These are phyloP conservation scores for Zygogramma bicolorata DNA, from an alignment of 2,888 invertebrate species.

Conservation along the genomic window DNA sequence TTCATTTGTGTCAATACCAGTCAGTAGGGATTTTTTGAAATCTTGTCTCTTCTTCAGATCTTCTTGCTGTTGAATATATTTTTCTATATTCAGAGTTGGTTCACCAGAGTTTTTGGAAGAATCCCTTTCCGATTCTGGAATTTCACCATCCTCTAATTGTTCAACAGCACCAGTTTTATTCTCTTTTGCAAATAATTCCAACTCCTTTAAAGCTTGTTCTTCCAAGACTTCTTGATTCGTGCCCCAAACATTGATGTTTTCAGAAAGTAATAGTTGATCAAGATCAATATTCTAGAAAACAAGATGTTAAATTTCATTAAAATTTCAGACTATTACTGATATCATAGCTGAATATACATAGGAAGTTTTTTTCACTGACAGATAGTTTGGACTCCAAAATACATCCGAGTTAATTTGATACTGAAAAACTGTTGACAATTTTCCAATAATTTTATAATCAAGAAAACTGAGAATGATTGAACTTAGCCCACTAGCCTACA, in stretches of 20 bases:
- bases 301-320: not conserved
- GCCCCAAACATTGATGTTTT: slow-evolving; percentile 63
- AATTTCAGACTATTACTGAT: no score
- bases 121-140: slow-evolving; percentile 45
- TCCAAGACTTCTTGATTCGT: slow-evolving; percentile 61
- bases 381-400: no score
- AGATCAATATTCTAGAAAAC: slow-evolving; percentile 42
- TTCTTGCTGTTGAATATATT: slow-evolving; percentile 60
- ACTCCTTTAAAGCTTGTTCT: slow-evolving; percentile 62
- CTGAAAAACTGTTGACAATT: not conserved
- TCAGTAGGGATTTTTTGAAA: slow-evolving; percentile 46
- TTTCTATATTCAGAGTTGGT: slow-evolving; percentile 54
- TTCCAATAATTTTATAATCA: not conserved
- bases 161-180: slow-evolving; percentile 23
- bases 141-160: slow-evolving; percentile 56
- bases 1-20: slow-evolving; percentile 48
- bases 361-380: no score
- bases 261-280: slow-evolving; percentile 44
- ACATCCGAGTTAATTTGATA: no score
- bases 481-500: no score
- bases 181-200: slow-evolving; percentile 59
- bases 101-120: slow-evolving; percentile 12
- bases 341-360: no score
- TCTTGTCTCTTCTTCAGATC: slow-evolving; percentile 59
- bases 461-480: no score